Percentiles rank a stretch among this genome's conserved stretches.
Conservation (phyloP, 2,797 vertebrate genomes). For the Chanos chanos region DNA sequence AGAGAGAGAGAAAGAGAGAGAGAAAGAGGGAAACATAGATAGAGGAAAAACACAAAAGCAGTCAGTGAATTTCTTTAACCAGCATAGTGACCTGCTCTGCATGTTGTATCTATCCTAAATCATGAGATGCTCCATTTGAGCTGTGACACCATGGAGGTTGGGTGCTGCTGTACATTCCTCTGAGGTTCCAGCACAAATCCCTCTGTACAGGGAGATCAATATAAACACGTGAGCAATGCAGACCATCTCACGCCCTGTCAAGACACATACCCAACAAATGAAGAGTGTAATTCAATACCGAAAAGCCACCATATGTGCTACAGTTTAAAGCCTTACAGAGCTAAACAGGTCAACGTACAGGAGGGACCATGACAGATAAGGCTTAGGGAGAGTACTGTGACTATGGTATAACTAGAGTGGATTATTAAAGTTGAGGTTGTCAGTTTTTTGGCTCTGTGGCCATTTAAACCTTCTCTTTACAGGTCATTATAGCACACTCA, state of each 20-base stretch:
- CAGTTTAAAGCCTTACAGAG: background rate
- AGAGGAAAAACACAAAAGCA: no score
- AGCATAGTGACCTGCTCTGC: no score
- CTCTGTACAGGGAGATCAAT: conserved; percentile 24
- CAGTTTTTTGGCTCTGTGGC: no score
- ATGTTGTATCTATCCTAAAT: no score
- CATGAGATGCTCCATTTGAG: conserved; percentile 8
- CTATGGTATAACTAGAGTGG: no score
- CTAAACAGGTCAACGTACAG: background rate
- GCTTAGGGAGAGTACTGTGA: no score
- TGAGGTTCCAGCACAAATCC: conserved; percentile 28
- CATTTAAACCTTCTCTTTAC: no score
- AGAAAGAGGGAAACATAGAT: no score
- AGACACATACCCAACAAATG: conserved; percentile 24
- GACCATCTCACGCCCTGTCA: conserved; percentile 24
- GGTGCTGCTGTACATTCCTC: conserved; percentile 6
- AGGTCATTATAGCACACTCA: no score
- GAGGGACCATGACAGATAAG: background rate
- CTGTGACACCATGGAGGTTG: conserved; percentile 7
- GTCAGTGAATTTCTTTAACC: no score
- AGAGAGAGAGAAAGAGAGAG: no score
- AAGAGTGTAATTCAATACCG: conserved; percentile 25
- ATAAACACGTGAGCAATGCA: conserved; percentile 34
- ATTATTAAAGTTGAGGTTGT: no score
- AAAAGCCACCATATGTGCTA: background rate